Evolutionary conservation across 2,113 vertebrate species (phyloP).

Genomic region (Eira barbara): DNA sequence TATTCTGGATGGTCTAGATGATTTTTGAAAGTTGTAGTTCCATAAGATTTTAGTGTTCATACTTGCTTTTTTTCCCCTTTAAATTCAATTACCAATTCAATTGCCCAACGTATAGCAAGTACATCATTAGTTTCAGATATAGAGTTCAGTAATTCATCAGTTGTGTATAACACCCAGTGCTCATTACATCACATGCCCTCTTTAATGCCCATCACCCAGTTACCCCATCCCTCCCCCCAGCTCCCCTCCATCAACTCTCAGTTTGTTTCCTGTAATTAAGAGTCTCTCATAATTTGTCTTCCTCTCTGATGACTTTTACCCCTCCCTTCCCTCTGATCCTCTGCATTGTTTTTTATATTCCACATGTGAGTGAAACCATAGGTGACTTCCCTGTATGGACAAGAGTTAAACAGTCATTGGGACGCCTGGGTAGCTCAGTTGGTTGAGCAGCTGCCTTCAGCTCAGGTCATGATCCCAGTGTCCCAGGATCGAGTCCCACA

Average conservation of each 20-base stretch:
- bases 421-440: too few relatives aligned
- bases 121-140: background rate
- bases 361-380: background rate
- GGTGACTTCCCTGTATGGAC: background rate
- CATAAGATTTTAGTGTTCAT: background rate
- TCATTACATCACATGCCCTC: background rate
- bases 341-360: background rate
- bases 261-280: background rate
- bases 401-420: background rate
- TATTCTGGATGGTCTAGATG: background rate
- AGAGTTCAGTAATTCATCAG: background rate
- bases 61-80: background rate
- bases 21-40: background rate
- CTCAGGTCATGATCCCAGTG: too few relatives aligned
- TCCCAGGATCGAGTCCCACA: too few relatives aligned
- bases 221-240: background rate
- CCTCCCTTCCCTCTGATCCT: background rate
- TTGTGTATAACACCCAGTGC: background rate
- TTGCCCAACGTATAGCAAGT: background rate
- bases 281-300: background rate
- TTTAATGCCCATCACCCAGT: background rate
- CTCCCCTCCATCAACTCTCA: background rate
- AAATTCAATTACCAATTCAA: background rate
- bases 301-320: background rate
- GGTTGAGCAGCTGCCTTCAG: too few relatives aligned